phyloP scores from a whole-genome alignment of 2,888 invertebrate genomes.

The Heliothis peltigera region DNA sequence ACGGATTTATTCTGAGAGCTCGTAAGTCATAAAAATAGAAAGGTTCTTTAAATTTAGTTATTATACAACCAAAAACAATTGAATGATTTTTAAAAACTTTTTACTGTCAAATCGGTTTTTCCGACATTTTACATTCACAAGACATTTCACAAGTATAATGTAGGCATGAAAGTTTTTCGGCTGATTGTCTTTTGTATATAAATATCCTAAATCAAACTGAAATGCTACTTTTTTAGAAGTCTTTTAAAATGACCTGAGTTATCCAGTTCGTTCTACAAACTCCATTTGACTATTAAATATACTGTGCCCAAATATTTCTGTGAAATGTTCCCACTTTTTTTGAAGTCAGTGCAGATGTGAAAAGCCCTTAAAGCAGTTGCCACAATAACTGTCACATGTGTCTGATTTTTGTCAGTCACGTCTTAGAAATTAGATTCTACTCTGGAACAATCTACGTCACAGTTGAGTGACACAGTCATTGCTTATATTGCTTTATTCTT shows the following conservation, averaged over 20 bases:
- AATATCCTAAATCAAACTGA: no score
- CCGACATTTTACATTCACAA: no score
- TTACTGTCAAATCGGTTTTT: no score
- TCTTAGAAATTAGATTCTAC: conserved; percentile 1
- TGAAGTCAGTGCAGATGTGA: background rate
- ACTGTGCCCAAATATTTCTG: background rate
- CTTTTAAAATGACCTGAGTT: no score
- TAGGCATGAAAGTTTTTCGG: no score
- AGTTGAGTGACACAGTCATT: background rate
- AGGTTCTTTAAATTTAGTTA: background rate
- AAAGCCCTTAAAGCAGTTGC: background rate
- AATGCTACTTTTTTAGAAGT: no score
- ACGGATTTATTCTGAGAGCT: conserved; percentile 82
- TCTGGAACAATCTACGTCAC: background rate
- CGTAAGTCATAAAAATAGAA: conserved; percentile 65
- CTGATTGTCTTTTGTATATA: no score
- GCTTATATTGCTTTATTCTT: background rate
- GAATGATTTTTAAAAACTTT: no score
- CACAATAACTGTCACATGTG: background rate
- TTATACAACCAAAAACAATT: no score
- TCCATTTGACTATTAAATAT: background rate
- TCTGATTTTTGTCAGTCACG: background rate
- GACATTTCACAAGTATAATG: no score
- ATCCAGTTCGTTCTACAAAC: no score
- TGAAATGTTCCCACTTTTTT: background rate